Base-by-base conservation (phyloP, 2,113 vertebrate genomes). In the Neomonachus schauinslandi region DNA sequence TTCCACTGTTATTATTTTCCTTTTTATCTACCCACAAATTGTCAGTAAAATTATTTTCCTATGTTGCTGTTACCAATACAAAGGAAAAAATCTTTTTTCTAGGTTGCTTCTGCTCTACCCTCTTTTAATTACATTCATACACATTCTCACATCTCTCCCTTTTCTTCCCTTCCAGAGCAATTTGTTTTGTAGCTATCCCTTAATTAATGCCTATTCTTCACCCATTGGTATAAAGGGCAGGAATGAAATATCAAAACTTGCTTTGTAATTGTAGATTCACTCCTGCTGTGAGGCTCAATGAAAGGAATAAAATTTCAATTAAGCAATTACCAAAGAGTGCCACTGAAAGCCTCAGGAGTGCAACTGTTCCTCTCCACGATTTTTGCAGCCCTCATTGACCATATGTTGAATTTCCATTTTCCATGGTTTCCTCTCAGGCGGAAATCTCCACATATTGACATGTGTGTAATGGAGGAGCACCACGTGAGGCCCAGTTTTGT, bases 291-390 rank as follows among this genome's bases (percentile, higher is more conserved):
- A 49, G 57, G 19, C 57, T 98, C 89, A 93, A 61, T 69, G 91
- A 79, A 89, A 96, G 36, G 93, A 96, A 97, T 93, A 97, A 88
- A 92, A 92, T 96, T 96, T 98, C 95, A 97, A 82, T 92, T 92
- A 98, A 96, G 82, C 85, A 95, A 94, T 98, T 94, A 84, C 36
- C 85, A 85, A 57, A n/a, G 57, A 67, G 31, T 28, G 67, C 19
- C 76, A 46, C 11, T 2, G 53, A 71, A 65, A 82, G 89, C 74
- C 90, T 82, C 61, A 13, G 72, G 89, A 77, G 57, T 5, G 1
- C 39, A 18, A 10, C 12, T 2, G 31, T 55, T 55, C 80, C 81
- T 72, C 67, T 77, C 36, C 19, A 12, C 31, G 84, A 39, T 31
- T 82, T 94, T 18, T 74, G 61, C 55, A 81, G n/a, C 10, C n/a